These are phyloP conservation scores for Eretmodus cyanostictus DNA, from an alignment of 2,113 vertebrate species.

Conservation along the genomic window DNA sequence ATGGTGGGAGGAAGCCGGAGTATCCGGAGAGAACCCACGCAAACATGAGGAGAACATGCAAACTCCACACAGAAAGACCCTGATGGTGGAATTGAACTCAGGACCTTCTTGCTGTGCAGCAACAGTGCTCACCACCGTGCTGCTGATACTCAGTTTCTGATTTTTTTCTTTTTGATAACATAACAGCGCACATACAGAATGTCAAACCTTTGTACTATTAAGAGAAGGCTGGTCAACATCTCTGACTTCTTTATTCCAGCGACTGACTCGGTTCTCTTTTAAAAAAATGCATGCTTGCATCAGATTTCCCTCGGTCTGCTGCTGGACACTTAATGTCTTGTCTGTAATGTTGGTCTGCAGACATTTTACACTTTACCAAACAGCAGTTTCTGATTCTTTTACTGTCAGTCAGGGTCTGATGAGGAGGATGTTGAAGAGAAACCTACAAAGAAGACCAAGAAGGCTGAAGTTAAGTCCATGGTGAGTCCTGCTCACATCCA, in stretches of 20 bases:
- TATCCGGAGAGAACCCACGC: not conserved
- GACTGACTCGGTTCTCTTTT: not conserved
- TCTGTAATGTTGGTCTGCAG: no score
- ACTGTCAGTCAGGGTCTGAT: conserved; percentile 44
- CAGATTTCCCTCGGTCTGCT: not conserved
- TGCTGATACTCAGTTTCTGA: not conserved
- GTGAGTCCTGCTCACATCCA: not conserved
- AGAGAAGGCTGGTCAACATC: not conserved
- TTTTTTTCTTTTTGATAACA: not conserved
- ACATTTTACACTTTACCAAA: not conserved
- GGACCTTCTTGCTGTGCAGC: not conserved
- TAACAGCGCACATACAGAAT: rapidly evolving
- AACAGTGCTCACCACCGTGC: not conserved
- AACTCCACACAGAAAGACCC: not conserved
- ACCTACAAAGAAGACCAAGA: conserved; percentile 22
- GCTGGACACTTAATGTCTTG: not conserved
- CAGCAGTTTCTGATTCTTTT: not conserved
- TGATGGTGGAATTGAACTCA: rapidly evolving
- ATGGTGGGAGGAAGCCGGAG: not conserved
- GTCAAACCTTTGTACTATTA: not conserved
- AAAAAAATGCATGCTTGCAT: rapidly evolving
- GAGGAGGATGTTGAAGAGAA: conserved; percentile 54
- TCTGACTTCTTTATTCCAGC: rapidly evolving
- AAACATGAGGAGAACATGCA: not conserved
- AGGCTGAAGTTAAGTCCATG: conserved; percentile 36